Base-by-base conservation (phyloP, 2,888 invertebrate genomes). In the Lasius fuliginosus region DNA sequence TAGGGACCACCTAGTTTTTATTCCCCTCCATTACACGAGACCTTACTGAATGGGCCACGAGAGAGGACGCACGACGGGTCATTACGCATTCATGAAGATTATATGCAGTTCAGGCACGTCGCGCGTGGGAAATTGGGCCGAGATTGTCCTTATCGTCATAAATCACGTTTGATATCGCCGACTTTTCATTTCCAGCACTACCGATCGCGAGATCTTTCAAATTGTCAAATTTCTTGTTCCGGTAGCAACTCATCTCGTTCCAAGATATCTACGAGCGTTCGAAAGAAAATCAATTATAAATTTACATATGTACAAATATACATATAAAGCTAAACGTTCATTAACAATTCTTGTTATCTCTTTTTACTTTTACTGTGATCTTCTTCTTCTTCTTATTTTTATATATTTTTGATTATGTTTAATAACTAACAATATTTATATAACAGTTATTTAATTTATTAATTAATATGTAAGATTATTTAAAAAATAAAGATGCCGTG, bases 51-150 rank as follows among this genome's bases (percentile, higher is more conserved):
- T 56, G 62, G 76, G 82, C 79, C 81, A 65, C 69, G 82, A 40
- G 77, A 77, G 76, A 71, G 68, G 69, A 46, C 73, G 77, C 83
- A 74, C 84, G 85, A 83, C 83, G 86, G 85, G 81, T 90, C 91
- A 92, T 93, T 93, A 92, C 88, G 90, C 91, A 93, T 93, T 93
- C 93, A 93, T 93, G 93, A 91, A 92, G 91, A 92, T 92, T 91
- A 91, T 91, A 91, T 91, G 92, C 92, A 92, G 91, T 92, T 91
- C 86, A 83, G 82, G 91, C 92, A 93, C 92, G 93, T 92, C 88
- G 87, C 87, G 87, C 89, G 87, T 91, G 89, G 91, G 90, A 93
- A 93, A 93, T 93, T 93, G 91, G 89, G 90, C 89, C 88, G 92
- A 91, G 92, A 93, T 92, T 93, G 88, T 91, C 88, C 91, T 92